Percentiles rank a stretch among this genome's conserved stretches.
phyloP scores from a whole-genome alignment of 2,113 vertebrate species.

The Axis porcinus region DNA sequence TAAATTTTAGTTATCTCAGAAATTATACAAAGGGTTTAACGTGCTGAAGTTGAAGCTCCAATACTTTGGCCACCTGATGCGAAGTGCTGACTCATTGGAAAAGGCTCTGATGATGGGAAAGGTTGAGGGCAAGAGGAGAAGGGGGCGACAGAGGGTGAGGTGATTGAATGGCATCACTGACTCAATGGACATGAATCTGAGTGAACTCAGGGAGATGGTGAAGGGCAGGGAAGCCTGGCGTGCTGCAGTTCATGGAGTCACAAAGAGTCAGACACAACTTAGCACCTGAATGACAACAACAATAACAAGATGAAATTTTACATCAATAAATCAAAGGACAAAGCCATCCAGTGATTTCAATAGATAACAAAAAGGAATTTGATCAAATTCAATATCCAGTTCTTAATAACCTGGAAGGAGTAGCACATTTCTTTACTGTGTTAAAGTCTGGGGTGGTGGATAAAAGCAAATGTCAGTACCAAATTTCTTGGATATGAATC shows the following conservation, averaged over 20 bases:
- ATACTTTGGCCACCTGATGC: not conserved
- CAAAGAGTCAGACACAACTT: not conserved
- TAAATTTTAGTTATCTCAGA: not conserved
- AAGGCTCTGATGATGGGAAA: not conserved
- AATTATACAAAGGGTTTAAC: conserved; percentile 6
- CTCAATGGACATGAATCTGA: not conserved
- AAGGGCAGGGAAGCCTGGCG: not conserved
- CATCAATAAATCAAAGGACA: not conserved
- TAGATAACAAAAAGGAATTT: not conserved
- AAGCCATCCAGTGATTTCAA: not conserved
- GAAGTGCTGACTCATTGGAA: not conserved
- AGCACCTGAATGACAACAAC: not conserved
- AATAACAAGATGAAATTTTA: not conserved
- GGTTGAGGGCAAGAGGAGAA: not conserved
- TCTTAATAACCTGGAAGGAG: not conserved
- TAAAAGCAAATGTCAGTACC: not conserved
- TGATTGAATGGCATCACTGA: not conserved
- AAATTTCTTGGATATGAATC: not conserved
- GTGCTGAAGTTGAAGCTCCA: not conserved
- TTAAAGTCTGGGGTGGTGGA: not conserved
- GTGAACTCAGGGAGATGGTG: not conserved
- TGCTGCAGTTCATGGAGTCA: not conserved
- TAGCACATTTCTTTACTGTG: not conserved
- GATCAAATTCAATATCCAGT: not conserved
- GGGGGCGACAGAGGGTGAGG: not conserved